Evolutionary conservation across 92 coral and sea anemone species (phyloP).

Genomic region (Metridium senile): DNA sequence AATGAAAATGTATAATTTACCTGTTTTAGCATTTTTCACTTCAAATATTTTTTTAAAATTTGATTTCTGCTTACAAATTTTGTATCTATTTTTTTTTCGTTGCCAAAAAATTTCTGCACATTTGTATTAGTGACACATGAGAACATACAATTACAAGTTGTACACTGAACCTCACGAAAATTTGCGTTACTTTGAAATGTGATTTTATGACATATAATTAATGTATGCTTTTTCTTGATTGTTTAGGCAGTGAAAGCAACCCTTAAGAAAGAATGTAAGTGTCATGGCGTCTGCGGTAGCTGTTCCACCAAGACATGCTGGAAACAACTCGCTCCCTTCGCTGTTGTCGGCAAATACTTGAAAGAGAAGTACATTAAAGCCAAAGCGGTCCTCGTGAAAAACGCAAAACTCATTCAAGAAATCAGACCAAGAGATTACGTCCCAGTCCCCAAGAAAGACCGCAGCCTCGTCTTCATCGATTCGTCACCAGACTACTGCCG

Average conservation of each 20-base stretch:
- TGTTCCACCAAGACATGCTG: slow-evolving; percentile 80
- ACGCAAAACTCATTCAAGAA: slow-evolving; percentile 41
- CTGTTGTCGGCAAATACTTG: slow-evolving; percentile 61
- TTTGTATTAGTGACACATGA: too few species aligned
- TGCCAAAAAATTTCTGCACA: too few species aligned
- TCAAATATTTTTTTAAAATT: too few species aligned
- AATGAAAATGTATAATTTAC: too few species aligned
- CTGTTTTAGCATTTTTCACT: too few species aligned
- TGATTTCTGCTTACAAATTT: too few species aligned
- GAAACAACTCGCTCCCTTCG: slow-evolving; percentile 60
- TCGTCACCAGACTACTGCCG: slow-evolving; percentile 90
- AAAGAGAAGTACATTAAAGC: slow-evolving; percentile 68
- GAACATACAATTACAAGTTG: too few species aligned
- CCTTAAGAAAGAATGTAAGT: slow-evolving; percentile 70
- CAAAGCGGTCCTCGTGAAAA: slow-evolving; percentile 24
- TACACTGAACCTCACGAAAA: too few species aligned
- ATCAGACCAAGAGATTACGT: slow-evolving; percentile 31
- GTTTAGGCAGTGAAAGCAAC: slow-evolving; percentile 67
- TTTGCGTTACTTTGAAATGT: background rate
- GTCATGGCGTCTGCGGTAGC: slow-evolving; percentile 84
- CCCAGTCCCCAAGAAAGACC: slow-evolving; percentile 49
- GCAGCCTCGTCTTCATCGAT: slow-evolving; percentile 59
- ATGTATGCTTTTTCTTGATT: background rate
- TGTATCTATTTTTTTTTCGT: too few species aligned
- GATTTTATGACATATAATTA: too few species aligned